Evolutionary conservation across 2,888 invertebrate genomes (phyloP), one percentile per base, ranked within the genome.

Genomic region (Cheilosia pagana): DNA sequence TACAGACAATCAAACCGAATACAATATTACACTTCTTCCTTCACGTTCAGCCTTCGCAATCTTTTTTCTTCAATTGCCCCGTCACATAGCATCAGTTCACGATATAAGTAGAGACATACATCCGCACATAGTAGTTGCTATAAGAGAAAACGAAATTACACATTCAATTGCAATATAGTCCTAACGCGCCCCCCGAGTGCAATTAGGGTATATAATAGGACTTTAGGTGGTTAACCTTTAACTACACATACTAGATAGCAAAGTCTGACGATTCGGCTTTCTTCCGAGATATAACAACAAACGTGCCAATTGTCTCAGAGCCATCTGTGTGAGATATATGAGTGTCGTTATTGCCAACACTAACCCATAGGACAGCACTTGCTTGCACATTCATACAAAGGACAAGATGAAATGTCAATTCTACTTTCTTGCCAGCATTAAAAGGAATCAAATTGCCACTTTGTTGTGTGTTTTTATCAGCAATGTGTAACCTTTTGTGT

Each of bases 171-270:
- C 89, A 89, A 89, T 89, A 88, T 88, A 87, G 87, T 87, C 87
- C 87, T 86, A 87, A 88, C 89, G 88, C 88, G 88, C 88, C 90
- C 90, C 90, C 86, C 87, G 90, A 90, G 90, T 89, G 88, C 90
- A 89, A 90, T 90, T 90, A 88, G 89, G 87, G 87, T 88, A 85
- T 82, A 88, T 90, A 90, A 90, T 90, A 90, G 90, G 89, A 90
- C 90, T 90, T 90, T 90, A 86, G 86, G 87, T 87, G 88, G 88
- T 89, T 87, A 88, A 89, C 88, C 88, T 88, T 87, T 87, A 85
- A 87, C 77, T 81, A 81, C 76, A 81, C 79, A 83, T 81, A 63
- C 68, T 63, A 41, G 68, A 62, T 53, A 68, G 68, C 65, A 67
- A 28, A 21, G 48, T 57, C 35, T 45, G 39, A 57, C 55, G 41